Percentiles rank a stretch among this genome's conserved stretches.
Conservation (phyloP, 2,888 invertebrate genomes). For the Conistra vaccinii region DNA sequence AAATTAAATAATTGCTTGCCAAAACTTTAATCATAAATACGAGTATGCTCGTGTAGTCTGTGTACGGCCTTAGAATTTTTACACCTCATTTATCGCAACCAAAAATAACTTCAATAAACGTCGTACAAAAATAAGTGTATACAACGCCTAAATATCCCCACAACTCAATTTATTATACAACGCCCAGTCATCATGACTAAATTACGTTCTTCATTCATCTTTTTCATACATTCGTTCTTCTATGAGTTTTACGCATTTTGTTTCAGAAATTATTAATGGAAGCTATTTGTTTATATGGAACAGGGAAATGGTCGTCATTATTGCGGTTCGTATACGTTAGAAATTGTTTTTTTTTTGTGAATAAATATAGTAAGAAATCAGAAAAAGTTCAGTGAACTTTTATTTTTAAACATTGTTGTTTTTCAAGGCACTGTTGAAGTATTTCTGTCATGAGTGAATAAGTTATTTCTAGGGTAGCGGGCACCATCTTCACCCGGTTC, state of each 20-base stretch:
- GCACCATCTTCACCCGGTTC: neutral
- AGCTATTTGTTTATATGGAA: constrained; percentile 19
- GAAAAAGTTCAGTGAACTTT: neutral
- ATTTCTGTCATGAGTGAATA: neutral
- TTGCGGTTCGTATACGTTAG: constrained; percentile 11
- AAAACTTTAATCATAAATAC: constrained; percentile 4
- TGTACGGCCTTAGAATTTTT: neutral
- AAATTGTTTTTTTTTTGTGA: neutral
- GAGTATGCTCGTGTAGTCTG: too few species aligned
- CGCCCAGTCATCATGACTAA: constrained; percentile 52
- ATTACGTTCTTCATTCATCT: constrained; percentile 60
- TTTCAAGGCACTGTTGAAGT: neutral
- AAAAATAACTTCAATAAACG: constrained; percentile 9
- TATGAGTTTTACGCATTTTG: constrained; percentile 18
- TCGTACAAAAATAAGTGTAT: neutral
- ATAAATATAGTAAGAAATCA: neutral
- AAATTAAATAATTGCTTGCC: too few species aligned
- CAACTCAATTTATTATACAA: constrained; percentile 22
- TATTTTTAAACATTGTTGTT: neutral
- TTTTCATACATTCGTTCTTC: constrained; percentile 26
- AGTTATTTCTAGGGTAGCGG: neutral
- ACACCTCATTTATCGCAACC: neutral
- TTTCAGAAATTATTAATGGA: constrained; percentile 32
- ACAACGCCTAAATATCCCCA: neutral
- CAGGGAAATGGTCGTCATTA: constrained; percentile 40